phyloP scores from a whole-genome alignment of 2,888 invertebrate species.

The Schizotus pectinicornis region DNA sequence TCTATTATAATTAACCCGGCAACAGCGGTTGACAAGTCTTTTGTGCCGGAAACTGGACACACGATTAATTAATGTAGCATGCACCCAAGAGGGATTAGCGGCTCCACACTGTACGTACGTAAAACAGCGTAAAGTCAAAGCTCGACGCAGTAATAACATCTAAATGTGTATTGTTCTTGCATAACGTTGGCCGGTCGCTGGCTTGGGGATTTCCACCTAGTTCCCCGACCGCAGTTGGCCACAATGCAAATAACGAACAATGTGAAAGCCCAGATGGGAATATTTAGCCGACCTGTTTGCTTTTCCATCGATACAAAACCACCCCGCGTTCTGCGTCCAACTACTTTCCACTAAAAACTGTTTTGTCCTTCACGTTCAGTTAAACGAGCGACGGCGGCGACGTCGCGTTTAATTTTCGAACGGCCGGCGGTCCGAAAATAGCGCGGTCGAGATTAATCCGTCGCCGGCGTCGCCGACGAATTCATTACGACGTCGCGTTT shows the following conservation, averaged over 20 bases:
- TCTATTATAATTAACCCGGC: constrained; percentile 30
- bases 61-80: constrained; percentile 30
- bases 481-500: no score
- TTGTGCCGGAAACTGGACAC: constrained; percentile 27
- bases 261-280: constrained; percentile 20
- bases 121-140: constrained; percentile 25
- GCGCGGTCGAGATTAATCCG: no score
- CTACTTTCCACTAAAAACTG: no score
- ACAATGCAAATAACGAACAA: constrained; percentile 20
- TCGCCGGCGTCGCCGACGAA: no score
- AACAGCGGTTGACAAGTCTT: constrained; percentile 26
- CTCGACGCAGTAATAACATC: constrained; percentile 22
- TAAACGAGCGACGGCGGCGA: no score
- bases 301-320: not conserved
- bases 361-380: no score
- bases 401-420: no score
- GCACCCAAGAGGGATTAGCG: constrained; percentile 29
- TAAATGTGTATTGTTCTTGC: constrained; percentile 25
- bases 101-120: constrained; percentile 5
- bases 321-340: no score
- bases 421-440: no score
- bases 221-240: not conserved
- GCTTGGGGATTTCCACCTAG: constrained; percentile 11
- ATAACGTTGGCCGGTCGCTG: constrained; percentile 3
- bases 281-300: constrained; percentile 18